These are phyloP conservation scores for Sinhomidia bicolor DNA, from an alignment of 2,888 invertebrate species.

Conservation along the genomic window DNA sequence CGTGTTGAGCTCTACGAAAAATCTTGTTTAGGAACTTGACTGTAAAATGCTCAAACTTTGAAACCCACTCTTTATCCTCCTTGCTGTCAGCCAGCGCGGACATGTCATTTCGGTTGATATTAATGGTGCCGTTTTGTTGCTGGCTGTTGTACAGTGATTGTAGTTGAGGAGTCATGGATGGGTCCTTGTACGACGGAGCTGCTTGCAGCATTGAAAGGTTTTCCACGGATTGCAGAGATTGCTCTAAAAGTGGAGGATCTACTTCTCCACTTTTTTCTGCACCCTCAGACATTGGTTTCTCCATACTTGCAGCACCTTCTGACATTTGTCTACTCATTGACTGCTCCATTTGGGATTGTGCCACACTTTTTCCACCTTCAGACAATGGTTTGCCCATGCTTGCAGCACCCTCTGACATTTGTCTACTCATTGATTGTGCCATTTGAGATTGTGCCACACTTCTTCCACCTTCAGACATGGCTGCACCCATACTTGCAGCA, in stretches of 20 bases:
- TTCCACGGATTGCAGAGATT: not conserved
- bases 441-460: not conserved
- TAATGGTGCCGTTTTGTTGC: not conserved
- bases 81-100: not conserved
- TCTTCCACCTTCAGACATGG: not conserved
- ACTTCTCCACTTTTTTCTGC: not conserved
- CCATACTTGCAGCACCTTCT: no score
- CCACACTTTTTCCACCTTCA: not conserved
- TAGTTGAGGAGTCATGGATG: not conserved
- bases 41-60: slow-evolving; percentile 25
- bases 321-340: not conserved
- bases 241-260: not conserved
- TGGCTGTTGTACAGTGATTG: not conserved
- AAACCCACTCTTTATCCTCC: slow-evolving; percentile 37
- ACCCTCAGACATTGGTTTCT: not conserved
- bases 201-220: not conserved
- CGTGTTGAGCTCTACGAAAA: slow-evolving; percentile 8
- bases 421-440: not conserved
- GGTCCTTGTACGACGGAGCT: not conserved
- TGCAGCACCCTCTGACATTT: not conserved
- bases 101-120: not conserved
- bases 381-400: not conserved
- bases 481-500: not conserved
- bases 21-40: slow-evolving; percentile 45
- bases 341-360: not conserved